Percentiles rank a stretch among this genome's conserved stretches.
These are phyloP conservation scores for Lampris megalopsis DNA, from an alignment of 2,113 vertebrate genomes.

Conservation along the genomic window DNA sequence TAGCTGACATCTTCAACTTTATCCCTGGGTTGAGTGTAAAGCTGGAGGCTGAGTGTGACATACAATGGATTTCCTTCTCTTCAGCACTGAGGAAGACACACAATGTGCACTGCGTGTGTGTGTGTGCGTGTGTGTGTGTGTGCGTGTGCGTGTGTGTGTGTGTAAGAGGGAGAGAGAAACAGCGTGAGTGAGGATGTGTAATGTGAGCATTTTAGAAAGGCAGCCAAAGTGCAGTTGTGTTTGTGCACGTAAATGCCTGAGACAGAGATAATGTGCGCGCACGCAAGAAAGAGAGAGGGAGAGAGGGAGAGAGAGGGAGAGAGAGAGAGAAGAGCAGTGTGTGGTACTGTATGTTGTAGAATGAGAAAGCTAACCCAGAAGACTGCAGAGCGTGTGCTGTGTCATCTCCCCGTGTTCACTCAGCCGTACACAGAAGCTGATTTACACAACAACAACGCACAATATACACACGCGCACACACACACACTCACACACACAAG, in stretches of 20 bases:
- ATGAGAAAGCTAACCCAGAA: constrained; percentile 51
- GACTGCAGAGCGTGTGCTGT: constrained; percentile 36
- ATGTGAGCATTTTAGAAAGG: background rate
- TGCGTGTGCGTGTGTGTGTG: background rate
- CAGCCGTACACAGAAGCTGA: background rate
- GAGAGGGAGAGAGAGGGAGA: constrained; percentile 17
- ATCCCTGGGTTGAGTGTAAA: no score
- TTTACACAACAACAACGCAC: background rate
- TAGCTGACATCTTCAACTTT: no score
- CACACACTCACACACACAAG: background rate
- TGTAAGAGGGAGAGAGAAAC: background rate
- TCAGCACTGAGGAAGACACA: no score
- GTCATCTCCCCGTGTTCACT: constrained; percentile 10
- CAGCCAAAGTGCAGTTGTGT: background rate
- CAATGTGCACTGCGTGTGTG: no score
- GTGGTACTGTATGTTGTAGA: constrained; percentile 40
- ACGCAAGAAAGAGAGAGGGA: background rate
- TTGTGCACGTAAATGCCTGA: constrained; percentile 16
- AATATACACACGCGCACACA: no score
- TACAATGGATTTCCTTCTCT: no score
- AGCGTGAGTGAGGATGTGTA: background rate
- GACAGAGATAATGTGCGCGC: background rate
- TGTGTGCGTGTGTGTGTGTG: background rate
- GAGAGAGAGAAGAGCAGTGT: constrained; percentile 19
- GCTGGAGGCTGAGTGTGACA: no score